Percentiles rank a stretch among this genome's conserved stretches.
These are phyloP conservation scores for Theropithecus gelada DNA, from an alignment of 2,113 vertebrate genomes.

Conservation along the genomic window DNA sequence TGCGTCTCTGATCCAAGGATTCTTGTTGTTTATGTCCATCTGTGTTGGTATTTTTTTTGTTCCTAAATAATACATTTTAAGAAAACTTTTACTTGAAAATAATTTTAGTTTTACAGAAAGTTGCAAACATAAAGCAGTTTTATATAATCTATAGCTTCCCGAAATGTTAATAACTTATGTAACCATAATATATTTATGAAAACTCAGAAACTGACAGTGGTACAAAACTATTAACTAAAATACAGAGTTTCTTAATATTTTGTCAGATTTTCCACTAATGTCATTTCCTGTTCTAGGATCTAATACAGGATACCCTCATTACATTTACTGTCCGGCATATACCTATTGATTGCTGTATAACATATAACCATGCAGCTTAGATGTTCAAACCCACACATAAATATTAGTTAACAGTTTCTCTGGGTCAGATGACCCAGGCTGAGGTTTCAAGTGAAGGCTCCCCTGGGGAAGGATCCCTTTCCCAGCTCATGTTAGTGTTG, in stretches of 20 bases:
- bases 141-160: no score
- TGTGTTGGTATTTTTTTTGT: neutral
- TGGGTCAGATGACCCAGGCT: neutral
- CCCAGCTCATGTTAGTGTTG: neutral
- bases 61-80: neutral
- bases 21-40: neutral
- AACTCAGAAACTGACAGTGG: neutral
- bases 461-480: no score
- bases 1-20: neutral
- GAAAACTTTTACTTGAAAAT: neutral
- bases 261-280: no score
- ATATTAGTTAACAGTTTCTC: neutral
- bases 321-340: no score
- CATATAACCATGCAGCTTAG: accelerated
- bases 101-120: neutral
- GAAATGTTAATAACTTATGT: no score
- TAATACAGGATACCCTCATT: no score
- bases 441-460: no score
- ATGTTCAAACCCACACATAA: no score
- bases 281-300: no score
- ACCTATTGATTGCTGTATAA: no score
- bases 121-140: neutral
- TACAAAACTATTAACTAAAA: neutral
- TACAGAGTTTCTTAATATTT: neutral
- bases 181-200: neutral